Conservation (phyloP, 2,113 vertebrate genomes). For the Ciconia stormi region DNA sequence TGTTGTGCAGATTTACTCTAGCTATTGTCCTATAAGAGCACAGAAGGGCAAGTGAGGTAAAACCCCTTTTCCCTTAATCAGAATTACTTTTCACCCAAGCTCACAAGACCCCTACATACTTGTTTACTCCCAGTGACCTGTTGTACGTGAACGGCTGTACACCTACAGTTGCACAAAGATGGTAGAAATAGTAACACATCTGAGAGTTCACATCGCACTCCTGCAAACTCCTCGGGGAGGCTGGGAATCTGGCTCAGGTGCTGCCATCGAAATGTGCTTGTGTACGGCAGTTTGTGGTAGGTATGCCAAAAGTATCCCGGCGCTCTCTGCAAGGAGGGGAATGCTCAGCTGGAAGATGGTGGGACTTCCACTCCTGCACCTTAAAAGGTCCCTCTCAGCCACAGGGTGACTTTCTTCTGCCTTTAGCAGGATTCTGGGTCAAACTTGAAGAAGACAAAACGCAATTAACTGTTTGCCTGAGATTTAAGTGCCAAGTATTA, state of each 20-base stretch:
- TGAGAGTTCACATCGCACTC: background rate
- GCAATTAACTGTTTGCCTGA: background rate
- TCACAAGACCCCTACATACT: background rate
- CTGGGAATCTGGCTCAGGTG: background rate
- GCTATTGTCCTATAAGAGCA: background rate
- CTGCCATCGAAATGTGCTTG: background rate
- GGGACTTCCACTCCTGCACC: background rate
- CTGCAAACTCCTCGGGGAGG: background rate
- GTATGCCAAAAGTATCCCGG: background rate
- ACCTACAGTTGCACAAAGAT: background rate
- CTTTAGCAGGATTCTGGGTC: background rate
- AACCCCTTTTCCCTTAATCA: background rate
- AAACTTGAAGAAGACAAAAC: background rate
- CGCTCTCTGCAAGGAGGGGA: background rate
- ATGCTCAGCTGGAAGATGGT: background rate
- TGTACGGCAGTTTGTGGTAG: background rate
- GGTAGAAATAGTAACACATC: background rate
- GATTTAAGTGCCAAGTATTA: background rate
- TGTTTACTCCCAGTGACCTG: background rate
- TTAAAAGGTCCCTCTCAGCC: background rate
- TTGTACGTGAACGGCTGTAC: background rate
- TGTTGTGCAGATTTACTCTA: conserved; percentile 11
- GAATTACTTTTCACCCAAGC: background rate
- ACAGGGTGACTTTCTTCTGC: background rate
- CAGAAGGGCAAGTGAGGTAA: conserved; percentile 50